Evolutionary conservation across 1,140 invertebrate species (phyloP), one percentile per base, ranked within the genome.

Genomic region (Calephelis nemesis): DNA sequence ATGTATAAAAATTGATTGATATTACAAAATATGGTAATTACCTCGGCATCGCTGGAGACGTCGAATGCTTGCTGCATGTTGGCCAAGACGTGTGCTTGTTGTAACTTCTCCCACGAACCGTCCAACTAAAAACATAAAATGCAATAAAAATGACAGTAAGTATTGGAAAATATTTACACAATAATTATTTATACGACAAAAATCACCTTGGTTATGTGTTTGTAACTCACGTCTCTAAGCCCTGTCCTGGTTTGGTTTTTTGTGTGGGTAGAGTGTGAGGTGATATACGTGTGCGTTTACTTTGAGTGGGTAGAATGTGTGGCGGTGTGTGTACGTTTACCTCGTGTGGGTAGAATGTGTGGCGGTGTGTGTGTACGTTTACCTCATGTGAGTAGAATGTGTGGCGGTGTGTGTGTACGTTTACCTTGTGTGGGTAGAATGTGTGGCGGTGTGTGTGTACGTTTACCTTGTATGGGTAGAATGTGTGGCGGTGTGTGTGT

Each of bases 51-150:
- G 82, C 96, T 96, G 70, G 95, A 93, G 10, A 96, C 94, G 86
- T 98, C 96, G 92, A 97, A 96, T 7, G 96, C 96, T 83, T 97
- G 97, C 79, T 98, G 97, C 49, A 98, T 97, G 85, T 97, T 98
- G 5, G 97, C 97, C 9, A 99, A 93, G 7, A 98, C 97, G 80
- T 98, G 97, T 8, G 97, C 97, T 83, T 98, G 97, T 80, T 98
- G 97, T 63, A 98, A 85, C 80, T 98, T 97, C 91, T 99, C 97
- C 98, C 98, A 99, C 88, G 99, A 87, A 0, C 87, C 82, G 72
- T 92, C 91, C 90, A 92, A 67, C 91, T 91, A 79, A 0, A 75
- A 75, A 65, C 62, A 6, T 13, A 48, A 7, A 64, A 48, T 11
- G 1, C 10, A 49, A 47, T 15, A 63, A 45, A 12, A 47, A 15